Percentiles rank a stretch among this genome's conserved stretches.
phyloP scores from a whole-genome alignment of 92 coral and sea anemone genomes.

The Phenganax marumi region DNA sequence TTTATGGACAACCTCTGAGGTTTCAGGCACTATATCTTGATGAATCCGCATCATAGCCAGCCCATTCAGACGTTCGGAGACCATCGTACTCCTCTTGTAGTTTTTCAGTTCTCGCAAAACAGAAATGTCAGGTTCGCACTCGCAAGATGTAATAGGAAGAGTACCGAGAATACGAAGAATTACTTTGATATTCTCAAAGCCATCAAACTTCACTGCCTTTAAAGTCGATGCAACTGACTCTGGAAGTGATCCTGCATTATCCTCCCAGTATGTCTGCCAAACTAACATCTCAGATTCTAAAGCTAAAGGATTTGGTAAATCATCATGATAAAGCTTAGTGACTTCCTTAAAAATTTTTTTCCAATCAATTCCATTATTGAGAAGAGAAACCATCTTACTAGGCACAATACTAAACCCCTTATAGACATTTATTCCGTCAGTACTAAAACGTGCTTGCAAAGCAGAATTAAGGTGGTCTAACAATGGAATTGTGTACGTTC shows the following conservation, averaged over 20 bases:
- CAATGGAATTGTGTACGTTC: neutral
- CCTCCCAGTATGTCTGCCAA: slow-evolving; percentile 15
- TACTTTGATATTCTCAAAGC: slow-evolving; percentile 20
- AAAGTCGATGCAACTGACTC: neutral
- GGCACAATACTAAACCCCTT: neutral
- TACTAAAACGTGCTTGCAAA: neutral
- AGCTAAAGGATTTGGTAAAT: slow-evolving; percentile 8
- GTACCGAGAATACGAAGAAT: slow-evolving; percentile 14
- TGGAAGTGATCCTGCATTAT: neutral
- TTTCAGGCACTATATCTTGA: slow-evolving; percentile 7
- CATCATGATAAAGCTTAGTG: slow-evolving; percentile 24
- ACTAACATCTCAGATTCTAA: slow-evolving; percentile 20
- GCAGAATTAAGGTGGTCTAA: neutral
- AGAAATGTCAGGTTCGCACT: slow-evolving; percentile 17
- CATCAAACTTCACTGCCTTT: slow-evolving; percentile 13
- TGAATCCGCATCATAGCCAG: slow-evolving; percentile 26
- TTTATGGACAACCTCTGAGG: neutral
- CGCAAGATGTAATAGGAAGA: slow-evolving; percentile 17
- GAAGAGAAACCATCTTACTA: neutral
- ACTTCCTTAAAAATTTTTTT: neutral
- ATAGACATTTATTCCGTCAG: neutral
- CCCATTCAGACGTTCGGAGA: neutral
- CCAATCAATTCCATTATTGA: slow-evolving; percentile 10
- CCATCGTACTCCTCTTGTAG: slow-evolving; percentile 20
- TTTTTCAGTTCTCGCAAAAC: neutral